phyloP scores from a whole-genome alignment of 1,140 invertebrate genomes.

The Cotesia typhae region DNA sequence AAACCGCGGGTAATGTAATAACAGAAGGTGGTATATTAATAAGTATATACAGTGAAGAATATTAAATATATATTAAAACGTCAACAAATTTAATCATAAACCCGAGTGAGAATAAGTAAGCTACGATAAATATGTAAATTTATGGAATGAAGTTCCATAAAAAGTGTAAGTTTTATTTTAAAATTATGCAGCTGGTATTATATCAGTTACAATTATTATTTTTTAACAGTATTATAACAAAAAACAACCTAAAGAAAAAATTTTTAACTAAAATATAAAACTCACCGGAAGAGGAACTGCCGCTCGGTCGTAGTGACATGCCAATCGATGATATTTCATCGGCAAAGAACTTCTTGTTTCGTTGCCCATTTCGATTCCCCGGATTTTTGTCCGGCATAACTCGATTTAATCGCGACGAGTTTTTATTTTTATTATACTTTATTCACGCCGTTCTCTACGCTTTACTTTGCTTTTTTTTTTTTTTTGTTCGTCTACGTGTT shows the following conservation, averaged over 20 bases:
- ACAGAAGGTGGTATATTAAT: too few species aligned
- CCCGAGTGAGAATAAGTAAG: too few species aligned
- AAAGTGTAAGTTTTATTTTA: too few species aligned
- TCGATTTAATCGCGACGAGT: slow-evolving; percentile 33
- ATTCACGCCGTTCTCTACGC: background rate
- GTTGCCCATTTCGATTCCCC: slow-evolving; percentile 56
- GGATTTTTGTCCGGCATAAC: slow-evolving; percentile 64
- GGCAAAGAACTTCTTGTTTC: slow-evolving; percentile 63
- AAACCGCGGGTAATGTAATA: too few species aligned
- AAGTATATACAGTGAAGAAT: too few species aligned
- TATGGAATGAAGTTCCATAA: too few species aligned
- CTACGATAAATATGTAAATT: too few species aligned
- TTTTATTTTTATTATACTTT: background rate
- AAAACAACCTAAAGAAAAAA: slow-evolving; percentile 3
- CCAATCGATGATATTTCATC: slow-evolving; percentile 78
- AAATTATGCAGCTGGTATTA: too few species aligned
- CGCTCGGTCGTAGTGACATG: slow-evolving; percentile 74
- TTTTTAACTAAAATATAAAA: slow-evolving; percentile 30
- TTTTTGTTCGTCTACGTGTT: background rate
- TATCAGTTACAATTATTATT: too few species aligned
- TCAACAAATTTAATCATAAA: too few species aligned
- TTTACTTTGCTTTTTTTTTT: background rate
- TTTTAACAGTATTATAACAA: too few species aligned
- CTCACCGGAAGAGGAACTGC: slow-evolving; percentile 75
- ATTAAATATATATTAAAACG: too few species aligned